A percentile compares a stretch with the other conserved stretches of the same genome.
These are phyloP conservation scores for Silurus lanzhouensis DNA, from an alignment of 2,797 vertebrate species.

Conservation along the genomic window DNA sequence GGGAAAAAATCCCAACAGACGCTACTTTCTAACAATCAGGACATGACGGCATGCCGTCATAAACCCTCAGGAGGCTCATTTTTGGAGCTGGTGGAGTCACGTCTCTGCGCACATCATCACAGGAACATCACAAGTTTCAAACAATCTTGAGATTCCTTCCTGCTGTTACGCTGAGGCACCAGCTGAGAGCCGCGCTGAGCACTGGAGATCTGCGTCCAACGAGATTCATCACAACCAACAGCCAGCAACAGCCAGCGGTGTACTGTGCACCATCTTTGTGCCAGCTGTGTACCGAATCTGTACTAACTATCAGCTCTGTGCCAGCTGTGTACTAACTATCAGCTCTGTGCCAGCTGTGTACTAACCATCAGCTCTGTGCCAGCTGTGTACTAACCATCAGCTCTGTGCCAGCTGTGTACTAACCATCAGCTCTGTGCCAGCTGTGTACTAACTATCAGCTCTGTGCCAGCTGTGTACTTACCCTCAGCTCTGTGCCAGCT, in stretches of 20 bases:
- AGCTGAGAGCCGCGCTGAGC: not conserved
- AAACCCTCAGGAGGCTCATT: conserved; percentile 44
- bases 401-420: too few relatives aligned
- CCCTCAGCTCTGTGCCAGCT: too few relatives aligned
- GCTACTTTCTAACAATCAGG: conserved; percentile 10
- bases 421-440: too few relatives aligned
- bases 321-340: too few relatives aligned
- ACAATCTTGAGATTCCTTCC: conserved; percentile 30
- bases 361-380: too few relatives aligned
- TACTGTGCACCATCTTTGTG: too few relatives aligned
- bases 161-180: conserved; percentile 6
- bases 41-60: not conserved
- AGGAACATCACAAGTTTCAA: conserved; percentile 36
- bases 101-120: conserved; percentile 41
- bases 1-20: conserved; percentile 1
- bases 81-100: conserved; percentile 36
- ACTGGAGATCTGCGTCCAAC: not conserved
- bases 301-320: not conserved
- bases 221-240: not conserved
- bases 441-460: too few relatives aligned
- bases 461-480: too few relatives aligned
- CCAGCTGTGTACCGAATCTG: too few relatives aligned
- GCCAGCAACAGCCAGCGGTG: not conserved
- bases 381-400: too few relatives aligned
- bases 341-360: too few relatives aligned